Conservation (phyloP, 2,113 vertebrate genomes). For the Pedionomus torquatus region DNA sequence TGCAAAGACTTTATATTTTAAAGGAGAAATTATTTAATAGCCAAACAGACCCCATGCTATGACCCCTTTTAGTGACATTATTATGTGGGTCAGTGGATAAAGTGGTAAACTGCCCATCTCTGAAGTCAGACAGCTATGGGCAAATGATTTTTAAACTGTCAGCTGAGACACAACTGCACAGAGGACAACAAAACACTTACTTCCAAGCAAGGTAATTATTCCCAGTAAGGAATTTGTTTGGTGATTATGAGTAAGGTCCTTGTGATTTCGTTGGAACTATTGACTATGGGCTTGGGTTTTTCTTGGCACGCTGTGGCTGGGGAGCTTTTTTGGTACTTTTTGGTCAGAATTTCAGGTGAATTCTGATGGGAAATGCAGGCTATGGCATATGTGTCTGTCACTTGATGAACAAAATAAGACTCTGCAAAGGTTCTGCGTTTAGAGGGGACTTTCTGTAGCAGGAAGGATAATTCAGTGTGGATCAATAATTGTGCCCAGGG, state of each 20-base stretch:
- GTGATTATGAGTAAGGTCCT: not conserved
- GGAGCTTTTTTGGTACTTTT: not conserved
- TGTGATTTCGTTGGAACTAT: not conserved
- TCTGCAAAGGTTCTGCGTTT: not conserved
- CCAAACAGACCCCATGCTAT: not conserved
- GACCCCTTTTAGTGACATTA: not conserved
- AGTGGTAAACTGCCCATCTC: not conserved
- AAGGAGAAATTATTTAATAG: not conserved
- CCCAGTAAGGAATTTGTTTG: not conserved
- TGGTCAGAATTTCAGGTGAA: not conserved
- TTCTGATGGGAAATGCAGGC: not conserved
- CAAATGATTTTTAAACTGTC: not conserved
- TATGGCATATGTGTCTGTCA: not conserved
- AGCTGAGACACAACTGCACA: not conserved
- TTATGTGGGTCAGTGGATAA: not conserved
- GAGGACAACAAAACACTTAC: not conserved
- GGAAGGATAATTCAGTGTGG: not conserved
- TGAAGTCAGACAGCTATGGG: not conserved
- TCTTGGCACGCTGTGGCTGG: not conserved
- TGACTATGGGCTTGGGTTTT: not conserved
- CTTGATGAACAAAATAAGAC: not conserved
- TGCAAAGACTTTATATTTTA: not conserved
- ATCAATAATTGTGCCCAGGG: not conserved
- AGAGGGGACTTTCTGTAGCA: not conserved
- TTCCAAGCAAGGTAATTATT: constrained; percentile 7